A percentile compares a stretch with the other conserved stretches of the same genome.
These are phyloP conservation scores for Semicossyphus pulcher DNA, from an alignment of 2,113 vertebrate genomes.

Conservation along the genomic window DNA sequence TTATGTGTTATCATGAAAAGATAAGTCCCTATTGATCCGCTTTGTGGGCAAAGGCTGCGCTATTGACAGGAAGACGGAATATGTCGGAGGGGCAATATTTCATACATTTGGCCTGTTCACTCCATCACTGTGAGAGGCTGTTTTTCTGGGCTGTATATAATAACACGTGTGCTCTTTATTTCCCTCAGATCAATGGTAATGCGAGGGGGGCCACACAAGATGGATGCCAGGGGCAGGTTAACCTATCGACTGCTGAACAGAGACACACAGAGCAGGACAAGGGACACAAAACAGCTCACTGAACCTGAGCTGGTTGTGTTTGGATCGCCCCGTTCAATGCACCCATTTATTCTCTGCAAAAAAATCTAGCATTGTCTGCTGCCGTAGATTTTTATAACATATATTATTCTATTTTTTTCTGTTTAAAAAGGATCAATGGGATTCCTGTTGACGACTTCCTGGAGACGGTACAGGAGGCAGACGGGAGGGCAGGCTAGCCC, in stretches of 20 bases:
- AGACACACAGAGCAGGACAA: slow-evolving; percentile 64
- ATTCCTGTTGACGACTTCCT: slow-evolving; percentile 77
- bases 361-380: not conserved
- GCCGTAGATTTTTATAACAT: not conserved
- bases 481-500: slow-evolving; percentile 72
- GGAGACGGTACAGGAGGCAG: slow-evolving; percentile 77
- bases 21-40: slow-evolving; percentile 95
- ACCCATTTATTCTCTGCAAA: not conserved
- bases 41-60: slow-evolving; percentile 93
- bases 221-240: slow-evolving; percentile 89
- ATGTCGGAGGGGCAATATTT: slow-evolving; percentile 93
- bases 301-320: slow-evolving; percentile 25
- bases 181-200: slow-evolving; percentile 99
- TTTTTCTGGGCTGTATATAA: slow-evolving; percentile 91
- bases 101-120: slow-evolving; percentile 92
- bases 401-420: not conserved
- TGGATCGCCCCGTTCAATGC: slow-evolving; percentile 27
- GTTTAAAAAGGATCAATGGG: slow-evolving; percentile 40
- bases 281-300: slow-evolving; percentile 45
- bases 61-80: slow-evolving; percentile 99
- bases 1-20: slow-evolving; percentile 94
- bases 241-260: slow-evolving; percentile 81
- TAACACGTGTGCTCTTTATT: slow-evolving; percentile 93
- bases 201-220: slow-evolving; percentile 89
- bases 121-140: slow-evolving; percentile 91